Conservation (phyloP, 2,797 vertebrate species). For the Smutsia gigantea region DNA sequence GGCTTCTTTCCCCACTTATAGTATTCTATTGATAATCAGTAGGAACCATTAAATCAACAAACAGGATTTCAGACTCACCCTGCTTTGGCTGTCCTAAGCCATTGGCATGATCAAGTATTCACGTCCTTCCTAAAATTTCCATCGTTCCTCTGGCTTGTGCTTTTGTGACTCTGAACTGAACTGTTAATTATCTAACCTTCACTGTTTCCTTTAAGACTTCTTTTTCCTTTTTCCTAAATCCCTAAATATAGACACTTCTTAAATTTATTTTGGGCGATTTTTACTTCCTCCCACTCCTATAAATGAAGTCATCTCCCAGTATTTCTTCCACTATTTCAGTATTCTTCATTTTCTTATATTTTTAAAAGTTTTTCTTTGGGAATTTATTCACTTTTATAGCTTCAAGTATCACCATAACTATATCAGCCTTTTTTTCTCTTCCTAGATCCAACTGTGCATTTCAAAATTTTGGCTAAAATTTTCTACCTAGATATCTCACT, state of each 20-base stretch:
- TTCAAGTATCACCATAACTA: background rate
- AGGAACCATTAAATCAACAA: background rate
- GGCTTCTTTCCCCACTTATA: background rate
- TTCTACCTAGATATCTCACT: background rate
- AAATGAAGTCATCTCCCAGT: background rate
- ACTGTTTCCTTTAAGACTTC: background rate
- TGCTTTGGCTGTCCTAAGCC: background rate
- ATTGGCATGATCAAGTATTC: background rate
- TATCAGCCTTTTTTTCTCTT: background rate
- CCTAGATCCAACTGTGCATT: background rate
- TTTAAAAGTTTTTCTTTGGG: background rate
- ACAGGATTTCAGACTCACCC: background rate
- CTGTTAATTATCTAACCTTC: background rate
- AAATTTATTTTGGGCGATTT: background rate
- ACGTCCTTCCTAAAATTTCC: background rate
- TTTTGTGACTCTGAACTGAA: background rate
- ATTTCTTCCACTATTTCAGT: background rate
- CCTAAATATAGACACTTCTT: background rate
- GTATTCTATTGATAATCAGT: background rate
- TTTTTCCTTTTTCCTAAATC: background rate
- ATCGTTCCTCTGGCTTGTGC: background rate
- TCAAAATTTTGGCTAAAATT: background rate
- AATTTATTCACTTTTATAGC: background rate
- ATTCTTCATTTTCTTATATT: background rate
- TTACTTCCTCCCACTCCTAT: background rate